Conservation (phyloP, 1,140 invertebrate genomes). For the Leptonema lineaticorne region DNA sequence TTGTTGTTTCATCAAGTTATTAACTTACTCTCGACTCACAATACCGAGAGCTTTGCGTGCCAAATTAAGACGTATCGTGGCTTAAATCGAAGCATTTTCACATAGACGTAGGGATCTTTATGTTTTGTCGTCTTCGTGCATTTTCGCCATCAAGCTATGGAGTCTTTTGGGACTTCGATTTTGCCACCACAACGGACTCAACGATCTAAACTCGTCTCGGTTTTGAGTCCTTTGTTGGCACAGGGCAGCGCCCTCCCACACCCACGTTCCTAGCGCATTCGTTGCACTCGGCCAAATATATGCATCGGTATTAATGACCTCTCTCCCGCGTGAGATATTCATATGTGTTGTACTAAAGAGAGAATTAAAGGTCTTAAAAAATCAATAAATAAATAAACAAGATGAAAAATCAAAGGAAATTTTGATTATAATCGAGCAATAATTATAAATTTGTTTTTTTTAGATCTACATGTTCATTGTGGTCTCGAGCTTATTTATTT, state of each 20-base stretch:
- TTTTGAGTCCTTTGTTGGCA: not conserved
- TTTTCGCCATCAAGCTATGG: too few species aligned
- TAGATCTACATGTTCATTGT: too few species aligned
- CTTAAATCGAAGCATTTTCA: not conserved
- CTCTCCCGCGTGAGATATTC: not conserved
- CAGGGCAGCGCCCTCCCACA: slow-evolving; percentile 1
- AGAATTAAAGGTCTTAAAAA: too few species aligned
- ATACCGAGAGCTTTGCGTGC: not conserved
- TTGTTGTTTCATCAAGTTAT: too few species aligned
- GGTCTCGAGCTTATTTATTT: too few species aligned
- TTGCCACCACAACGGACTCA: too few species aligned
- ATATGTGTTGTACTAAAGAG: too few species aligned
- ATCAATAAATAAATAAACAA: too few species aligned
- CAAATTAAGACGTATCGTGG: not conserved
- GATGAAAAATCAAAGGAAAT: too few species aligned
- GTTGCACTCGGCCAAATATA: slow-evolving; percentile 8
- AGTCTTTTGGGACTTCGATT: not conserved
- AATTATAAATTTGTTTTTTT: too few species aligned
- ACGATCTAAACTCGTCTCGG: not conserved
- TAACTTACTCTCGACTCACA: too few species aligned
- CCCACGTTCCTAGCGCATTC: not conserved
- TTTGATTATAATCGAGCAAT: too few species aligned
- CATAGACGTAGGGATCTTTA: not conserved
- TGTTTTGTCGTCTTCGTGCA: not conserved
- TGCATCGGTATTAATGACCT: slow-evolving; percentile 8